A percentile compares a stretch with the other conserved stretches of the same genome.
These are phyloP conservation scores for Seriola quinqueradiata DNA, from an alignment of 2,113 vertebrate genomes.

Conservation along the genomic window DNA sequence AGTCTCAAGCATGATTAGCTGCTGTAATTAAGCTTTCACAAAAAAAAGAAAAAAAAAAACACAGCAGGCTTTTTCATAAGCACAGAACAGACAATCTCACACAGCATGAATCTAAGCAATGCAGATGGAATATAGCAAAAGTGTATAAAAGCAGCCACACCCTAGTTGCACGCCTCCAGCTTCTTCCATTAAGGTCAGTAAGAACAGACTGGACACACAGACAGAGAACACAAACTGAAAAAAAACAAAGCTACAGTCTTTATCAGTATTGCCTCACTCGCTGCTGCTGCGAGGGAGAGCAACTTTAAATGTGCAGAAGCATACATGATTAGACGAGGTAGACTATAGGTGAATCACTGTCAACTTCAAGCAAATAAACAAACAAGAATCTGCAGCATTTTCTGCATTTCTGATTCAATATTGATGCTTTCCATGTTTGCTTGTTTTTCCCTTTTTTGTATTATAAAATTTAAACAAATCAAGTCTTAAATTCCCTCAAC, in stretches of 20 bases:
- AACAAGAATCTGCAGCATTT: constrained; percentile 31
- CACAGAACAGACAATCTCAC: constrained; percentile 66
- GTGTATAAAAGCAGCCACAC: constrained; percentile 75
- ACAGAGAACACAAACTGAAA: constrained; percentile 40
- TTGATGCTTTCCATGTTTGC: constrained; percentile 43
- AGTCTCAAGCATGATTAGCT: constrained; percentile 76
- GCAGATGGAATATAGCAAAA: constrained; percentile 71
- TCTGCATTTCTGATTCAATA: constrained; percentile 46
- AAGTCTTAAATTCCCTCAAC: constrained; percentile 43
- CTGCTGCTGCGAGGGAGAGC: constrained; percentile 38
- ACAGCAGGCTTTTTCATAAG: constrained; percentile 66
- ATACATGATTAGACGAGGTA: constrained; percentile 35
- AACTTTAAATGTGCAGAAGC: constrained; percentile 60
- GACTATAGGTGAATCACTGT: constrained; percentile 44
- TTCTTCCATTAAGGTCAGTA: constrained; percentile 69
- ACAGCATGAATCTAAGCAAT: constrained; percentile 68
- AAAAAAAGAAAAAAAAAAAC: constrained; percentile 38
- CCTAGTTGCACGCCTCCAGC: constrained; percentile 65
- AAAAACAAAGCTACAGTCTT: constrained; percentile 31
- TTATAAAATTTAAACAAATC: constrained; percentile 49
- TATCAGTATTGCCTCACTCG: constrained; percentile 42
- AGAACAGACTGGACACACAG: constrained; percentile 63
- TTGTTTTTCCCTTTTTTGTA: not conserved
- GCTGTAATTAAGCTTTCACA: constrained; percentile 72
- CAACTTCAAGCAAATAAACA: constrained; percentile 53